Conservation (phyloP, 2,888 invertebrate species). For the Acleris emargana region DNA sequence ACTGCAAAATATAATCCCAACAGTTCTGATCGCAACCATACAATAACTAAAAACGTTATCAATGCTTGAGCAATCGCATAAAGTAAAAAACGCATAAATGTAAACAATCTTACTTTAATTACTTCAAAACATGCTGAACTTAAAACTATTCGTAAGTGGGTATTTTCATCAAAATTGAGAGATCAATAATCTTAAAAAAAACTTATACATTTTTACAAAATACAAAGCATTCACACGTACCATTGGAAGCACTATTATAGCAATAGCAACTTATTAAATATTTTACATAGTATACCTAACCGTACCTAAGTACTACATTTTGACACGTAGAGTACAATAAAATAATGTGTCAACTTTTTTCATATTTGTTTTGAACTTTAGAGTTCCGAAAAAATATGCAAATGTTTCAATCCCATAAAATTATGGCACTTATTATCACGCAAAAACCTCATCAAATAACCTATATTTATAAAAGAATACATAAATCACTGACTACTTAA, state of each 20-base stretch:
- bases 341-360: conserved; percentile 24
- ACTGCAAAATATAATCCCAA: conserved; percentile 14
- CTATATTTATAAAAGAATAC: conserved; percentile 21
- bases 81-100: not conserved
- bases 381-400: conserved; percentile 14
- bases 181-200: conserved; percentile 27
- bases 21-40: conserved; percentile 6
- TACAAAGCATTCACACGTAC: conserved; percentile 28
- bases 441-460: conserved; percentile 13
- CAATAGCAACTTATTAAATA: conserved; percentile 5
- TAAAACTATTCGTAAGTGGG: conserved; percentile 22
- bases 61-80: conserved; percentile 25
- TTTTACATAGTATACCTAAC: conserved; percentile 20
- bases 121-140: not conserved
- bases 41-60: conserved; percentile 11
- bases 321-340: conserved; percentile 27
- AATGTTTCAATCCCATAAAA: conserved; percentile 16
- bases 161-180: conserved; percentile 27
- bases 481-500: conserved; percentile 27
- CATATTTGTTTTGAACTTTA: conserved; percentile 4
- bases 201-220: conserved; percentile 16
- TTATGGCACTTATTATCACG: conserved; percentile 32
- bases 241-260: conserved; percentile 26
- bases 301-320: conserved; percentile 31
- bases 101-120: too few relatives aligned